A percentile compares a stretch with the other conserved stretches of the same genome.
These are phyloP conservation scores for Clupea harengus DNA, from an alignment of 2,113 vertebrate species.

Conservation along the genomic window DNA sequence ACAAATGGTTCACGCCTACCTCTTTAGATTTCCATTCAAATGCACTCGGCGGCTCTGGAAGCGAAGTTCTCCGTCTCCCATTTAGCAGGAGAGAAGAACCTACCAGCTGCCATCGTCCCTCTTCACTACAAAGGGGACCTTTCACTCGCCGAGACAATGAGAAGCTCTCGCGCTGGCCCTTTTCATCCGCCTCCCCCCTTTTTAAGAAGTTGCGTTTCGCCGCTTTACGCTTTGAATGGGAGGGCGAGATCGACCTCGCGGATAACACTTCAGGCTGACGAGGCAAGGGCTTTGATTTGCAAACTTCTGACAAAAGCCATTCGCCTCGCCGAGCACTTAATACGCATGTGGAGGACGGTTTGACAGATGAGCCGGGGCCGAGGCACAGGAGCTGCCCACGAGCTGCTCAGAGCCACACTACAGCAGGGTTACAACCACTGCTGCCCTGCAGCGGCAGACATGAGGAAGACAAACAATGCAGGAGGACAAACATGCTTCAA, in stretches of 20 bases:
- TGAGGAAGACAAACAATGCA: background rate
- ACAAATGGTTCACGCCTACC: conserved; percentile 81
- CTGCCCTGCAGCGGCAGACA: background rate
- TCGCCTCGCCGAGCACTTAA: conserved; percentile 16
- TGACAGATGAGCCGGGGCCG: conserved; percentile 1
- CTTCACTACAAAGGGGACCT: conserved; percentile 72
- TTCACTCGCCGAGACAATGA: conserved; percentile 72
- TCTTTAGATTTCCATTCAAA: conserved; percentile 82
- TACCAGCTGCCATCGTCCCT: conserved; percentile 78
- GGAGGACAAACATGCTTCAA: background rate
- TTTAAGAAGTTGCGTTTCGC: conserved; percentile 54
- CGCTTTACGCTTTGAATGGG: conserved; percentile 66
- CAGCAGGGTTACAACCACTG: background rate
- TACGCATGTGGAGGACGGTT: conserved; percentile 7
- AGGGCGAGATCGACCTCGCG: conserved; percentile 61
- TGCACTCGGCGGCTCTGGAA: conserved; percentile 72
- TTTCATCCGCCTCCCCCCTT: conserved; percentile 51
- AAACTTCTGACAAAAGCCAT: conserved; percentile 36
- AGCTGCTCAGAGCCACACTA: background rate
- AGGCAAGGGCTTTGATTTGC: conserved; percentile 54
- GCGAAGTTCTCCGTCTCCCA: conserved; percentile 74
- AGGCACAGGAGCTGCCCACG: background rate
- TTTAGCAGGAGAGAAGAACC: conserved; percentile 77
- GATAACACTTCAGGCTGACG: conserved; percentile 68
- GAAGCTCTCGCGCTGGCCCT: conserved; percentile 65